phyloP scores from a whole-genome alignment of 2,113 vertebrate genomes.

The Pleuronectes platessa region DNA sequence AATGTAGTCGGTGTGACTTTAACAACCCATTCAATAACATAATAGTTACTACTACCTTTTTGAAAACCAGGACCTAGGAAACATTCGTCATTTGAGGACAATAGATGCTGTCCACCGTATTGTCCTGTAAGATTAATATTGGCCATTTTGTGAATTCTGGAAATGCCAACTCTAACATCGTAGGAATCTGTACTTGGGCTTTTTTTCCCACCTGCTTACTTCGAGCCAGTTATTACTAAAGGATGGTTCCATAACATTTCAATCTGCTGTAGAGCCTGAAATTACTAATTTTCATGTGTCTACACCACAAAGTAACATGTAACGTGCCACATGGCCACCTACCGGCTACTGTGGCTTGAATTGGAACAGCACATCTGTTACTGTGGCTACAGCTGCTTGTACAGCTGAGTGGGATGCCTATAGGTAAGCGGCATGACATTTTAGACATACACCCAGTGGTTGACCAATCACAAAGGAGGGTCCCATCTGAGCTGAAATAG shows the following conservation, averaged over 20 bases:
- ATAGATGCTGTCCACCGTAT: not conserved
- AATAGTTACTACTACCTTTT: not conserved
- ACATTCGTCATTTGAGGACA: too few species aligned
- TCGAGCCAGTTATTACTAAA: not conserved
- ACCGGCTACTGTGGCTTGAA: not conserved
- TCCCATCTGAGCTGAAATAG: too few species aligned
- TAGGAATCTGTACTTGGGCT: not conserved
- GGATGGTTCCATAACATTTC: not conserved
- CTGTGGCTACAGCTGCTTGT: not conserved
- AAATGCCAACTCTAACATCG: not conserved
- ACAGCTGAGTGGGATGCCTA: not conserved
- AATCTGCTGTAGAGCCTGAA: not conserved
- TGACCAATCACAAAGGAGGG: too few species aligned
- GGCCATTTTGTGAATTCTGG: not conserved
- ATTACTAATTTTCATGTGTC: not conserved
- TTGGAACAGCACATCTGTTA: not conserved
- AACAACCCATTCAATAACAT: not conserved
- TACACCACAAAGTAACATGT: not conserved
- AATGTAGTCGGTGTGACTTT: too few species aligned
- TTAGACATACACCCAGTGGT: too few species aligned
- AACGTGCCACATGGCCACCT: not conserved
- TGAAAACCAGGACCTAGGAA: too few species aligned
- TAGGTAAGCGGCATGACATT: too few species aligned
- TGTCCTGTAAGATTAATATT: not conserved
- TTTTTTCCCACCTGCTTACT: not conserved